Conservation (phyloP, 1,140 invertebrate species). For the Sarcophaga peregrina region DNA sequence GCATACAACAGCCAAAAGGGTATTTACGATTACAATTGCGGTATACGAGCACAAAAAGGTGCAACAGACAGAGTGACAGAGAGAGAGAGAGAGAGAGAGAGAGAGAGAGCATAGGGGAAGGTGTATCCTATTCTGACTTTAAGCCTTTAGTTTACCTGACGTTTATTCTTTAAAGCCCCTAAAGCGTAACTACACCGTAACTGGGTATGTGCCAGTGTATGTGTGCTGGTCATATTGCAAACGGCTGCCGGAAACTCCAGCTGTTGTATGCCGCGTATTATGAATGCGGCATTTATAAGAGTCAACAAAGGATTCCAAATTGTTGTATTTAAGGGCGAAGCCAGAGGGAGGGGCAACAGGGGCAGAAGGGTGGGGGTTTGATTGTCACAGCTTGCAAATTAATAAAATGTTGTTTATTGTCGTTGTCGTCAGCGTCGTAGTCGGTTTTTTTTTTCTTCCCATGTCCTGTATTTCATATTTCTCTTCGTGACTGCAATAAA, state of each 20-base stretch:
- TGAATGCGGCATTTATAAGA: neutral
- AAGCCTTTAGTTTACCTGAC: neutral
- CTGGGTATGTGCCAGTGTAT: neutral
- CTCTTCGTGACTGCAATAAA: neutral
- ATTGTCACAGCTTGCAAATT: slow-evolving; percentile 2
- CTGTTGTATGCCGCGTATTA: neutral
- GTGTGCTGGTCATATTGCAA: neutral
- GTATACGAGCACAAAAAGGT: neutral
- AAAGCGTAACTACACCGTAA: neutral
- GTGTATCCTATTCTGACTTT: neutral
- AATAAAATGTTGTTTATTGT: slow-evolving; percentile 33
- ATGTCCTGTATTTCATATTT: neutral
- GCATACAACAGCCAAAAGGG: neutral
- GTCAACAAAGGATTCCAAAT: slow-evolving; percentile 18
- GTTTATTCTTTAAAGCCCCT: neutral
- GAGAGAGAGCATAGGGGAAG: too few relatives aligned
- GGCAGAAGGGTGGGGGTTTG: neutral
- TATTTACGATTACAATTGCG: neutral
- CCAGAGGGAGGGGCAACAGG: too few relatives aligned
- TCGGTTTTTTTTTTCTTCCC: neutral
- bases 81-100: neutral
- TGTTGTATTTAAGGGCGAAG: neutral
- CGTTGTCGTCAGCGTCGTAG: neutral
- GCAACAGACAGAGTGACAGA: neutral
- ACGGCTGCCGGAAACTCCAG: slow-evolving; percentile 7